Evolutionary conservation across 2,797 vertebrate species (phyloP).

Genomic region (Coccyzus lansbergi): DNA sequence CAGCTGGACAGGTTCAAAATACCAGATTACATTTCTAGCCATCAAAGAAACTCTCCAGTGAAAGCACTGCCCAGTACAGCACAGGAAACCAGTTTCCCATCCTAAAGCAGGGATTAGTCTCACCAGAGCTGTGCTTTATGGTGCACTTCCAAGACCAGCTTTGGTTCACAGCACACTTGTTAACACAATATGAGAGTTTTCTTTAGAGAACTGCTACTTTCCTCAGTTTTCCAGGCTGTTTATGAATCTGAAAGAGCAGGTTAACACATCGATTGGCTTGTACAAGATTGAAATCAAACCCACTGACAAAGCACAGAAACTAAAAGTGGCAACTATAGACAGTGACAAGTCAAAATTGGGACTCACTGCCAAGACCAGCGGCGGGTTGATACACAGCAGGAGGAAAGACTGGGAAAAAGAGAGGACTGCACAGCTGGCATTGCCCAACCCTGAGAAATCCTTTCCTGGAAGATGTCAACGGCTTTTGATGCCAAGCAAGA

Average conservation of each 20-base stretch:
- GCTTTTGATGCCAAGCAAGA: not conserved
- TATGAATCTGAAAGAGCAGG: not conserved
- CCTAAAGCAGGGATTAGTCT: not conserved
- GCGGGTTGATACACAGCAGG: fast-evolving
- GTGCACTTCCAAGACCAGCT: not conserved
- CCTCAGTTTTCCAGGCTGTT: not conserved
- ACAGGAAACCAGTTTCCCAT: slow-evolving; percentile 8
- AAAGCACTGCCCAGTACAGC: not conserved
- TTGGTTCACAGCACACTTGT: not conserved
- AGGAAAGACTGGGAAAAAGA: not conserved
- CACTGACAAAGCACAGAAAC: not conserved
- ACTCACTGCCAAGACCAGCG: fast-evolving
- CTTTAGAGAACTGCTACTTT: not conserved
- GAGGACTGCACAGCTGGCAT: not conserved
- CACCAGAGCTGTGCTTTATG: not conserved
- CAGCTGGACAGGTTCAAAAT: slow-evolving; percentile 3
- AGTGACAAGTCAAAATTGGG: not conserved
- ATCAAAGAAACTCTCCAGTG: not conserved
- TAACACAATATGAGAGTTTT: not conserved
- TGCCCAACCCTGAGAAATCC: not conserved
- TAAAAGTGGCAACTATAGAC: not conserved
- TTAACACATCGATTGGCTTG: not conserved
- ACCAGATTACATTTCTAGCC: not conserved
- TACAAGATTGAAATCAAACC: not conserved
- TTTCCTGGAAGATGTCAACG: not conserved